Conservation (phyloP, 2,888 invertebrate species). For the Alitta virens region DNA sequence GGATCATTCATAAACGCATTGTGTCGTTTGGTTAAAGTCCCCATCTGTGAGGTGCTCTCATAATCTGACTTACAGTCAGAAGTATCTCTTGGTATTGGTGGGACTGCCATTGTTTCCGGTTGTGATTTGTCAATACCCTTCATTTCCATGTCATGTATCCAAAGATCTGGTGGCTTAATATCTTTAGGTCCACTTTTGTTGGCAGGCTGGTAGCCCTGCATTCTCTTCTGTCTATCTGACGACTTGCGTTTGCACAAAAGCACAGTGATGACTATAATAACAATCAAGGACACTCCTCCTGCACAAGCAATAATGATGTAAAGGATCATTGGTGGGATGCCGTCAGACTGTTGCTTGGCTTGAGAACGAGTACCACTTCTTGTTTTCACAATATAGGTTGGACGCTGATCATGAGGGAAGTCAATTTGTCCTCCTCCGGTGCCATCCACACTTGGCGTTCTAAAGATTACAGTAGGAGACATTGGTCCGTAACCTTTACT, state of each 20-base stretch:
- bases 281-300: slow-evolving; percentile 58
- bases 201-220: slow-evolving; percentile 27
- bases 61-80: slow-evolving; percentile 55
- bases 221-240: too few species aligned
- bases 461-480: slow-evolving; percentile 67
- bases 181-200: slow-evolving; percentile 31
- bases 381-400: not conserved
- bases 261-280: slow-evolving; percentile 59
- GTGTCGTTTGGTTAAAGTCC: too few species aligned
- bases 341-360: slow-evolving; percentile 26
- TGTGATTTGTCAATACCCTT: slow-evolving; percentile 67
- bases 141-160: slow-evolving; percentile 86
- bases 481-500: slow-evolving; percentile 86
- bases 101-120: slow-evolving; percentile 48
- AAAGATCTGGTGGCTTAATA: slow-evolving; percentile 84
- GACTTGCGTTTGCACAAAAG: slow-evolving; percentile 66
- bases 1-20: too few species aligned
- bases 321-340: slow-evolving; percentile 63
- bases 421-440: slow-evolving; percentile 36
- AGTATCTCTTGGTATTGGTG: slow-evolving; percentile 46
- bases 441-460: slow-evolving; percentile 48
- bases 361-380: too few species aligned
- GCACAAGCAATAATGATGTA: slow-evolving; percentile 66
- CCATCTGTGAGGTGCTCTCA: too few species aligned
- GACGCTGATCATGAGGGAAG: slow-evolving; percentile 23